phyloP scores from a whole-genome alignment of 2,797 vertebrate genomes.

The Cheirogaleus major region DNA sequence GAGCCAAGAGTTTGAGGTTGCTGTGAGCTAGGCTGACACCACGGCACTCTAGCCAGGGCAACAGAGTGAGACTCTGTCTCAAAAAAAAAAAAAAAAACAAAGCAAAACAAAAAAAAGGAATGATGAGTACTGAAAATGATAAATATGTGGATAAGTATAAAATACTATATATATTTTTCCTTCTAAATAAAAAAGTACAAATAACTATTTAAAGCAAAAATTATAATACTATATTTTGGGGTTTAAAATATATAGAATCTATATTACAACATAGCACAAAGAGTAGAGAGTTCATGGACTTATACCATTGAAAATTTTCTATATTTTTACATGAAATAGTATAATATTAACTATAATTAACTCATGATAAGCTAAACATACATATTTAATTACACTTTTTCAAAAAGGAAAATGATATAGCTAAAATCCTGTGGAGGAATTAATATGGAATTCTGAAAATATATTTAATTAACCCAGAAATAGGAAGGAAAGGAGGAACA shows the following conservation, averaged over 20 bases:
- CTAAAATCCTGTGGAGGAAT: not conserved
- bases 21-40: too few species aligned
- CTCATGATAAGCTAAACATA: not conserved
- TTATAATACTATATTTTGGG: not conserved
- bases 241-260: not conserved
- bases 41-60: too few species aligned
- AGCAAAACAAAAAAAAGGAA: too few species aligned
- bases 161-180: not conserved
- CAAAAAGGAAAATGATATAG: not conserved
- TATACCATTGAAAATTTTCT: not conserved
- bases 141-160: slow-evolving; percentile 17
- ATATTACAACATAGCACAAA: not conserved
- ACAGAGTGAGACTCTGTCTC: too few species aligned
- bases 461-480: not conserved
- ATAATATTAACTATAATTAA: not conserved
- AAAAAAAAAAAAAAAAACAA: too few species aligned
- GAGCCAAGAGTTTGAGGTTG: too few species aligned
- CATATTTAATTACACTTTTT: not conserved
- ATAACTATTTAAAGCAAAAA: not conserved
- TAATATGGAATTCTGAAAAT: not conserved
- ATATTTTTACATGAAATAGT: not conserved
- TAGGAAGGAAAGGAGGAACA: not conserved
- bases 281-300: not conserved
- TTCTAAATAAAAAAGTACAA: not conserved
- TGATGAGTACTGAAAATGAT: not conserved